Evolutionary conservation across 2,113 vertebrate genomes (phyloP).

Genomic region (Barnardius zonarius): DNA sequence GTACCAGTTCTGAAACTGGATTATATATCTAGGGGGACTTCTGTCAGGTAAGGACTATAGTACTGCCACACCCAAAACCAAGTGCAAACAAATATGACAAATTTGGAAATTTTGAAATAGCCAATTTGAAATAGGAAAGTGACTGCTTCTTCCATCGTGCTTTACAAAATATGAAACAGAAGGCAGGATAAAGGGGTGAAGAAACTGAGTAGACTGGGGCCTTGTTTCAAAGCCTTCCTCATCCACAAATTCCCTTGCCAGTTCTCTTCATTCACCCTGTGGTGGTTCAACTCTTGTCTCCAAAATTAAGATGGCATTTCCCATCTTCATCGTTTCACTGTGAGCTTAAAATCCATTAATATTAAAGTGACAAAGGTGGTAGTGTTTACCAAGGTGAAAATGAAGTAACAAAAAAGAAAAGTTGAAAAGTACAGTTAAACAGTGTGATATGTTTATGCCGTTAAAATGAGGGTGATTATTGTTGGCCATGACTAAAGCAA

Average conservation of each 20-base stretch:
- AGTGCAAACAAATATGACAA: background rate
- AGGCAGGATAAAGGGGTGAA: background rate
- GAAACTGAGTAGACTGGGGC: background rate
- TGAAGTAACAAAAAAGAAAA: background rate
- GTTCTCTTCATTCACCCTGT: background rate
- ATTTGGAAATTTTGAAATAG: background rate
- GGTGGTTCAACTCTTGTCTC: background rate
- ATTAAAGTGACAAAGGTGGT: background rate
- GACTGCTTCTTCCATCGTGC: background rate
- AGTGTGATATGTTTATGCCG: background rate
- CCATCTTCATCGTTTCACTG: background rate
- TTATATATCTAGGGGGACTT: background rate
- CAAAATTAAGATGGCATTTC: background rate
- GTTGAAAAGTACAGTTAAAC: background rate
- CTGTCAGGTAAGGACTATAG: background rate
- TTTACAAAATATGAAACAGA: background rate
- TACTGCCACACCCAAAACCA: background rate
- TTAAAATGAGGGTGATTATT: background rate
- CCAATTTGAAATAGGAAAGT: background rate
- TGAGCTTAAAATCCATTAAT: background rate
- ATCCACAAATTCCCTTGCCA: background rate
- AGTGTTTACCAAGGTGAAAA: background rate
- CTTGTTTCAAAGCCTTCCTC: background rate
- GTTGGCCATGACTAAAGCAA: background rate
- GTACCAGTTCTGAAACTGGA: background rate